Conservation (phyloP, 2,113 vertebrate species). For the Triplophysa rosa region DNA sequence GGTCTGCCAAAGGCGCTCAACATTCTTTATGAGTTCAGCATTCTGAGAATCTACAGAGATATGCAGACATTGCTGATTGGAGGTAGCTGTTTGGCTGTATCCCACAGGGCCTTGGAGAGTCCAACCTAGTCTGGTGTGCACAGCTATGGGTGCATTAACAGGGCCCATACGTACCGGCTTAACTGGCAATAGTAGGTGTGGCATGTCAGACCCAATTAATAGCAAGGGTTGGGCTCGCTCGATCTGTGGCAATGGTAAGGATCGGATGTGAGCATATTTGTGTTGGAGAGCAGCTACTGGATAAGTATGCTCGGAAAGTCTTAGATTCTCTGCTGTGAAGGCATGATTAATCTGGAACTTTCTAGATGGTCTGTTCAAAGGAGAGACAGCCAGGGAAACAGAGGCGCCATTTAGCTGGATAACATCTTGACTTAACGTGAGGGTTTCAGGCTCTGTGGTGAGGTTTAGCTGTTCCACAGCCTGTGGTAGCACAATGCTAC, state of each 20-base stretch:
- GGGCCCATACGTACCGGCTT: background rate
- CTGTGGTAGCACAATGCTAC: too few species aligned
- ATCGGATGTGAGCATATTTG: background rate
- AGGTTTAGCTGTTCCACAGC: background rate
- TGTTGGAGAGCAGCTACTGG: background rate
- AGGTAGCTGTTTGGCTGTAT: too few species aligned
- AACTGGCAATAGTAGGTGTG: background rate
- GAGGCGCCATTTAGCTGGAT: background rate
- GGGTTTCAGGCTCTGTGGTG: background rate
- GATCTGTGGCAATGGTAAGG: background rate
- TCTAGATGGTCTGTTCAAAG: background rate
- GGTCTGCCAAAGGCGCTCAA: too few species aligned
- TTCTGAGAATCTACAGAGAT: too few species aligned
- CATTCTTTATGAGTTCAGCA: too few species aligned
- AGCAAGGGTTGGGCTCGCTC: background rate
- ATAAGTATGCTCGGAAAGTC: background rate
- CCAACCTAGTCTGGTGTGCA: too few species aligned
- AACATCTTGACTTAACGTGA: too few species aligned
- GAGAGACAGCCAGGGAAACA: background rate
- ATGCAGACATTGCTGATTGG: too few species aligned
- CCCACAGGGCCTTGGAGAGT: too few species aligned
- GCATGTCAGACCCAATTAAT: background rate
- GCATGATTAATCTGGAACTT: slow-evolving; percentile 12
- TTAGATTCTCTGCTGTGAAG: slow-evolving; percentile 29
- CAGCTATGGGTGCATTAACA: too few species aligned